These are phyloP conservation scores for Xestia xanthographa DNA, from an alignment of 2,888 invertebrate species.

Conservation along the genomic window DNA sequence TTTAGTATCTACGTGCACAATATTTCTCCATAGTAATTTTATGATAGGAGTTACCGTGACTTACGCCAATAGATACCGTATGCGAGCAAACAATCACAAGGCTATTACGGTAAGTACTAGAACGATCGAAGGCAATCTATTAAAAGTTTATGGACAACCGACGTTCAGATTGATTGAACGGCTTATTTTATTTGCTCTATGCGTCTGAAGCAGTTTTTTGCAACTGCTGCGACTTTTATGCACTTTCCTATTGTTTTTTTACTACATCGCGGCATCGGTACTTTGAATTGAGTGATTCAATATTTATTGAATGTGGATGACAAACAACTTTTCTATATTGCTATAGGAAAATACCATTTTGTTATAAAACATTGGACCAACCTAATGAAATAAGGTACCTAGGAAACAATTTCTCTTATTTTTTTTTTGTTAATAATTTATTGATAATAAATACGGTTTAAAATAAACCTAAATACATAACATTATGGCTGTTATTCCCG, in stretches of 20 bases:
- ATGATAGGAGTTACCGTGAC: slow-evolving; percentile 65
- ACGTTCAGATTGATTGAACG: slow-evolving; percentile 82
- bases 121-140: slow-evolving; percentile 85
- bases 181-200: slow-evolving; percentile 81
- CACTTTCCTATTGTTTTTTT: slow-evolving; percentile 10
- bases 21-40: slow-evolving; percentile 63
- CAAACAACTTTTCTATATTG: neutral
- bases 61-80: slow-evolving; percentile 64
- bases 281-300: neutral
- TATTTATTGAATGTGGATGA: slow-evolving; percentile 5
- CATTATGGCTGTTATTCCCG: neutral
- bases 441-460: neutral
- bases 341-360: neutral
- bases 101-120: slow-evolving; percentile 84
- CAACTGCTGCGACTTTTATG: slow-evolving; percentile 49
- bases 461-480: no score
- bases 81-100: slow-evolving; percentile 74
- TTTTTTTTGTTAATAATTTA: no score
- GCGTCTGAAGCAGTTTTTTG: slow-evolving; percentile 67
- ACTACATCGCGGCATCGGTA: neutral
- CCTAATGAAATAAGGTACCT: neutral
- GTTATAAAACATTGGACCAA: neutral
- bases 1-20: slow-evolving; percentile 55
- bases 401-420: neutral
- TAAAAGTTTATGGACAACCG: slow-evolving; percentile 82